phyloP scores from a whole-genome alignment of 2,113 vertebrate genomes.

The Amphiprion ocellaris region DNA sequence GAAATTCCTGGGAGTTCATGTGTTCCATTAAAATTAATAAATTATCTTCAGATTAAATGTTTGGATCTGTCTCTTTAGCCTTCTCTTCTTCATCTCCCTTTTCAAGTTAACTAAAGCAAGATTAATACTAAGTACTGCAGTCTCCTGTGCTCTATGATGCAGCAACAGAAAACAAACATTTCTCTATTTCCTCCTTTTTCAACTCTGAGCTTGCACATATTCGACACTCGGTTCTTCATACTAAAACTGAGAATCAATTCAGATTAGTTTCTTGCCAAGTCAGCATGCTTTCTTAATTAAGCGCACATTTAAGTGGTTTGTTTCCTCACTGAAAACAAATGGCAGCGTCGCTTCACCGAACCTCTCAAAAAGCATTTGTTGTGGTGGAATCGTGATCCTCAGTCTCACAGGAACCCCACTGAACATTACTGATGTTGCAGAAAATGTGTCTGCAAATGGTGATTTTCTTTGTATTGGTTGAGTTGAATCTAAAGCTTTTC shows the following conservation, averaged over 20 bases:
- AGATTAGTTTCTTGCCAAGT: slow-evolving; percentile 24
- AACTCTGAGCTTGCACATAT: background rate
- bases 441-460: slow-evolving; percentile 9
- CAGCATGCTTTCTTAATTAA: slow-evolving; percentile 29
- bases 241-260: slow-evolving; percentile 9
- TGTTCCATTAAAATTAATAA: slow-evolving; percentile 30
- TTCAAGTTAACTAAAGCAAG: slow-evolving; percentile 40
- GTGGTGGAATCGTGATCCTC: slow-evolving; percentile 8
- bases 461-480: background rate
- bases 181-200: background rate
- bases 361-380: background rate
- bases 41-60: slow-evolving; percentile 20
- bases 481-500: background rate
- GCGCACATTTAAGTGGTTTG: accelerated
- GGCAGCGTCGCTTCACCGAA: slow-evolving; percentile 6
- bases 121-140: background rate
- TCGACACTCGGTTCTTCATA: slow-evolving; percentile 21
- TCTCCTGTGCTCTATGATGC: background rate
- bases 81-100: background rate
- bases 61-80: background rate
- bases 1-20: slow-evolving; percentile 18
- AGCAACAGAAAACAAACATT: slow-evolving; percentile 30
- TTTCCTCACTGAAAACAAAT: slow-evolving; percentile 14
- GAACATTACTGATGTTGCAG: background rate
- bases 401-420: slow-evolving; percentile 4